These are phyloP conservation scores for Scaptomyza flava DNA, from an alignment of 2,888 invertebrate genomes.

Conservation along the genomic window DNA sequence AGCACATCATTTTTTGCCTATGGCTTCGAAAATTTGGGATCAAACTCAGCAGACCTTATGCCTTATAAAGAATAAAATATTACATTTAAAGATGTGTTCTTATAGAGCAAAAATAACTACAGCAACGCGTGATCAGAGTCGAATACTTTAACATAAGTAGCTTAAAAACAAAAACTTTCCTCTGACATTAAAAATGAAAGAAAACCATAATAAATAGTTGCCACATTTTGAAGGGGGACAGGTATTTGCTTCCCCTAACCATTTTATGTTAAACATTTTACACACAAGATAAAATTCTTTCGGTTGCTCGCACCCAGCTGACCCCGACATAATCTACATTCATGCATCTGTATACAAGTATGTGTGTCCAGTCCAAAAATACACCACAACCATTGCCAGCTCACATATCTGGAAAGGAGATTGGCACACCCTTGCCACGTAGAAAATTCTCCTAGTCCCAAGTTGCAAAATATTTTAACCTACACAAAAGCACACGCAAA, in stretches of 20 bases:
- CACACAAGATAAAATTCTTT: slow-evolving; percentile 31
- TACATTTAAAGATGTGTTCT: too few species aligned
- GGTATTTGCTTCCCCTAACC: slow-evolving; percentile 26
- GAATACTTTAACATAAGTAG: too few species aligned
- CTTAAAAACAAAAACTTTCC: too few species aligned
- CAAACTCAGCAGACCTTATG: too few species aligned
- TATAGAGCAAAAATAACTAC: too few species aligned
- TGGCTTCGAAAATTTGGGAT: too few species aligned
- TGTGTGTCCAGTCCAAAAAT: not conserved
- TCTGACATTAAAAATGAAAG: not conserved
- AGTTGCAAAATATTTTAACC: slow-evolving; percentile 62
- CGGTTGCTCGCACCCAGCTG: slow-evolving; percentile 24
- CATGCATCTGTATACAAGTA: not conserved
- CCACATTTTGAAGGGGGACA: slow-evolving; percentile 30
- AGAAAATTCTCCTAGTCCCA: not conserved
- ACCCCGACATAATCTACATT: slow-evolving; percentile 16
- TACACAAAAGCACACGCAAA: slow-evolving; percentile 53
- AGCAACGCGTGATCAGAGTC: too few species aligned
- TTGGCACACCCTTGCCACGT: not conserved
- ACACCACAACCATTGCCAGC: not conserved
- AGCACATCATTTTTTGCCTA: too few species aligned
- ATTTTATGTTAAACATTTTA: slow-evolving; percentile 28
- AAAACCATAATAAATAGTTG: slow-evolving; percentile 32
- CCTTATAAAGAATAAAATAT: too few species aligned
- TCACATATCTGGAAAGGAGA: slow-evolving; percentile 24